These are phyloP conservation scores for Formica exsecta DNA, from an alignment of 1,140 invertebrate genomes.

Conservation along the genomic window DNA sequence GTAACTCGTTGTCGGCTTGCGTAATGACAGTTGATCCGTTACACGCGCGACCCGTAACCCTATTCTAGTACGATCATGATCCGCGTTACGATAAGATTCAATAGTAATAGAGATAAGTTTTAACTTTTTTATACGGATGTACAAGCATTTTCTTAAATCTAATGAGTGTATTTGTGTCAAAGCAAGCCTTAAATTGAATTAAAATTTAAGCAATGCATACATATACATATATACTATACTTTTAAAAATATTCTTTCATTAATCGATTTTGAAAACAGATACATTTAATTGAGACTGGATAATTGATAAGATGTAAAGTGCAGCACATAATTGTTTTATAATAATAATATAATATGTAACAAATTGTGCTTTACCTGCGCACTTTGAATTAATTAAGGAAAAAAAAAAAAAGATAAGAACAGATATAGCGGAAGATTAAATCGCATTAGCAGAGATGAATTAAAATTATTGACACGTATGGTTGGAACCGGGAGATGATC, in stretches of 20 bases:
- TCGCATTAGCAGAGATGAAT: slow-evolving; percentile 46
- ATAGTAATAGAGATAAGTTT: slow-evolving; percentile 7
- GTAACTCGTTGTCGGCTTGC: slow-evolving; percentile 25
- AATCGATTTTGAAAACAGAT: not conserved
- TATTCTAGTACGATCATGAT: slow-evolving; percentile 18
- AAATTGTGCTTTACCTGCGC: not conserved
- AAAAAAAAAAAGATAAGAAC: not conserved
- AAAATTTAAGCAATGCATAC: not conserved
- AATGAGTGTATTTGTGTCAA: not conserved
- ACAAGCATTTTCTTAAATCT: not conserved
- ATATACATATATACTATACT: not conserved
- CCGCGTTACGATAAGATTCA: slow-evolving; percentile 18
- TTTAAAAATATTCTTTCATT: not conserved
- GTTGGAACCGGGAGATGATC: slow-evolving; percentile 21
- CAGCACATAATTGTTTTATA: not conserved
- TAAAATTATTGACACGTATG: slow-evolving; percentile 60
- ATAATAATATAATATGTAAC: too few species aligned
- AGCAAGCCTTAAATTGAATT: not conserved
- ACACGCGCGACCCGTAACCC: not conserved
- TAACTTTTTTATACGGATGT: not conserved
- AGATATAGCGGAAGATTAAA: not conserved
- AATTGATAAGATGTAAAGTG: not conserved
- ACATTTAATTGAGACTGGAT: not conserved
- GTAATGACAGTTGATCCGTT: slow-evolving; percentile 15
- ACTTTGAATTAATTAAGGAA: not conserved